phyloP scores from a whole-genome alignment of 2,888 invertebrate genomes.

The Drosophila ustulata region DNA sequence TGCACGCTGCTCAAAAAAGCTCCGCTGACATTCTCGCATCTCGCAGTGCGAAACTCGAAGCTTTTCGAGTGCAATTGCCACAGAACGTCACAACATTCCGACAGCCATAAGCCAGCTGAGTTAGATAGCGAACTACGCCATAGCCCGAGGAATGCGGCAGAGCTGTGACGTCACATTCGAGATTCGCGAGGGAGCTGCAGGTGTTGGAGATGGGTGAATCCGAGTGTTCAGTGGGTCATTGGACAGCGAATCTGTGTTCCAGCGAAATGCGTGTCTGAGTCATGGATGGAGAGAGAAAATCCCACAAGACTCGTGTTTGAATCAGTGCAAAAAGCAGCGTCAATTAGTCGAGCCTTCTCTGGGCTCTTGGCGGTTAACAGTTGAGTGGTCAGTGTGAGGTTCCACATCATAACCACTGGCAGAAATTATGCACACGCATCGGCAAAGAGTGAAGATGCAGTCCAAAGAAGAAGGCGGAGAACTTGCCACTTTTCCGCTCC shows the following conservation, averaged over 20 bases:
- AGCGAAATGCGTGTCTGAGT: constrained; percentile 31
- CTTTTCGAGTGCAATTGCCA: constrained; percentile 21
- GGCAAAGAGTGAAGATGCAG: constrained; percentile 40
- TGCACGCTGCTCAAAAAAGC: constrained; percentile 10
- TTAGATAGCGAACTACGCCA: constrained; percentile 4
- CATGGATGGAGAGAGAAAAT: constrained; percentile 41
- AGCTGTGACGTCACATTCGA: constrained; percentile 35
- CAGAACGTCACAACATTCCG: constrained; percentile 26
- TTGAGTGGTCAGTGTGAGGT: constrained; percentile 46
- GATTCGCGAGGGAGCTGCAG: not conserved
- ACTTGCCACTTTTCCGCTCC: not conserved
- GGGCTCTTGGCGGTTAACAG: constrained; percentile 22
- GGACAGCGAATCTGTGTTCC: constrained; percentile 2
- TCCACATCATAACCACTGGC: constrained; percentile 54
- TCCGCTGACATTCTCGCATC: constrained; percentile 6
- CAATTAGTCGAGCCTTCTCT: constrained; percentile 30
- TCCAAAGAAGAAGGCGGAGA: constrained; percentile 30
- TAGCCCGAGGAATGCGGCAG: constrained; percentile 25
- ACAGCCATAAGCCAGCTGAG: constrained; percentile 2
- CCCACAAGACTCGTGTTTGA: constrained; percentile 28
- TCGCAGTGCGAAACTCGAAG: constrained; percentile 18
- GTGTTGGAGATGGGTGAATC: not conserved
- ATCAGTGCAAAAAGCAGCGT: constrained; percentile 3
- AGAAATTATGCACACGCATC: constrained; percentile 74
- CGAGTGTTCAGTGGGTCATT: constrained; percentile 16